Evolutionary conservation across 2,113 vertebrate species (phyloP).

Genomic region (Bos javanicus): DNA sequence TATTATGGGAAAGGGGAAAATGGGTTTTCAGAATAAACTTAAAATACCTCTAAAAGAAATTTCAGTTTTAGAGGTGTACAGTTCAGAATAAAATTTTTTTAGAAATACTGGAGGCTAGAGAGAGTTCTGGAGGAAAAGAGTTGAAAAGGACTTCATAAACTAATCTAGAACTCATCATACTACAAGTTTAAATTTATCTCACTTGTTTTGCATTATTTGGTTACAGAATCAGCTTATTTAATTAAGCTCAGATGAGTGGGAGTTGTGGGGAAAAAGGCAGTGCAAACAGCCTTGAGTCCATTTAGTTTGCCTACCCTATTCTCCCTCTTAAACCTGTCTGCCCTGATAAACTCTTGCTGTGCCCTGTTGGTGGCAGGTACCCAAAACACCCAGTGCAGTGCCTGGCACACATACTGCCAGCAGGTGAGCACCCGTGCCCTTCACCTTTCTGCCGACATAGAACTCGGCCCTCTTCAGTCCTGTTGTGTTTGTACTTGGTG

Average conservation of each 20-base stretch:
- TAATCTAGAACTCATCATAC: not conserved
- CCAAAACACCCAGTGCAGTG: not conserved
- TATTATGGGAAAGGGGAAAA: conserved; percentile 16
- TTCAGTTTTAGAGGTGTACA: not conserved
- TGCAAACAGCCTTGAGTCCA: not conserved
- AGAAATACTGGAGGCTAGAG: not conserved
- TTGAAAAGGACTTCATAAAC: conserved; percentile 31
- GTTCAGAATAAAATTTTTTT: conserved; percentile 37
- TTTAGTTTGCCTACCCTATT: not conserved
- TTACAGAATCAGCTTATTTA: not conserved
- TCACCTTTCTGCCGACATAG: not conserved
- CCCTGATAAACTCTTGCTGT: not conserved
- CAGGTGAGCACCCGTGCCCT: not conserved
- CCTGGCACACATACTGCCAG: not conserved
- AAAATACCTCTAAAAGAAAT: not conserved
- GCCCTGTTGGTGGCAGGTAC: not conserved
- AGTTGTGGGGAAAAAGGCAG: not conserved
- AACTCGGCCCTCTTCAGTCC: not conserved
- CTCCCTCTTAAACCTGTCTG: not conserved
- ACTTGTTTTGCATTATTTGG: not conserved
- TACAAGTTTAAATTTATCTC: not conserved
- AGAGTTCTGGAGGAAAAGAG: not conserved
- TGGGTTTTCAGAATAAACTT: conserved; percentile 12
- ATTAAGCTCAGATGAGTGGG: not conserved
- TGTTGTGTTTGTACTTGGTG: conserved; percentile 19